Evolutionary conservation across 2,888 invertebrate genomes (phyloP).

Genomic region (Arctia plantaginis): DNA sequence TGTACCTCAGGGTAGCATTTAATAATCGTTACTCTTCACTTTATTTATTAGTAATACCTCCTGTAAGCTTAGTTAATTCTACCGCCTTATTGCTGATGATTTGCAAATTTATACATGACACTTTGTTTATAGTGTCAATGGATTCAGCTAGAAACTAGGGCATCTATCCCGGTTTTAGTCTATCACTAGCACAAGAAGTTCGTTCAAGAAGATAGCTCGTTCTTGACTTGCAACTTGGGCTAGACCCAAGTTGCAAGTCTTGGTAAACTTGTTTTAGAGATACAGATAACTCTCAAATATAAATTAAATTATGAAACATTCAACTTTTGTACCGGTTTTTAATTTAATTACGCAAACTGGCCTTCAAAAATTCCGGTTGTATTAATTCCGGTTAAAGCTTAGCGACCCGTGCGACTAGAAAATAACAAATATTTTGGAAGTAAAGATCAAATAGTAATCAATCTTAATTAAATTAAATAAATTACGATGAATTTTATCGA

Average conservation of each 20-base stretch:
- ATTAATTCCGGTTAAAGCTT: slow-evolving; percentile 1
- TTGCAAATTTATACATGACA: not conserved
- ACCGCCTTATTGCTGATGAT: too few species aligned
- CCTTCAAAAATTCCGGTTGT: not conserved
- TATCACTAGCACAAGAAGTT: too few species aligned
- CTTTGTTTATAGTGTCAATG: not conserved
- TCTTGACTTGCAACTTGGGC: too few species aligned
- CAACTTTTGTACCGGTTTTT: not conserved
- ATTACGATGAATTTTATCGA: too few species aligned
- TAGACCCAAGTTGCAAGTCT: too few species aligned
- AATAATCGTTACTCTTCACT: too few species aligned
- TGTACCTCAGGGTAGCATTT: too few species aligned
- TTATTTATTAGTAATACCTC: too few species aligned
- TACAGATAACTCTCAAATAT: not conserved
- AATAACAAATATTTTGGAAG: not conserved
- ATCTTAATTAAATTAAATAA: not conserved
- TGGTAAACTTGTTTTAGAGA: too few species aligned
- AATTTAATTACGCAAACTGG: not conserved
- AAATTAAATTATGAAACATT: not conserved
- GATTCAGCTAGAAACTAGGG: not conserved
- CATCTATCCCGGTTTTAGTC: not conserved
- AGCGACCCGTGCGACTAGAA: not conserved
- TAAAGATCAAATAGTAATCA: not conserved
- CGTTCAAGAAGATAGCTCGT: too few species aligned
- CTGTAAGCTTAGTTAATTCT: too few species aligned